Percentiles rank a stretch among this genome's conserved stretches.
phyloP scores from a whole-genome alignment of 2,888 invertebrate species.

The Neelides folsomi region DNA sequence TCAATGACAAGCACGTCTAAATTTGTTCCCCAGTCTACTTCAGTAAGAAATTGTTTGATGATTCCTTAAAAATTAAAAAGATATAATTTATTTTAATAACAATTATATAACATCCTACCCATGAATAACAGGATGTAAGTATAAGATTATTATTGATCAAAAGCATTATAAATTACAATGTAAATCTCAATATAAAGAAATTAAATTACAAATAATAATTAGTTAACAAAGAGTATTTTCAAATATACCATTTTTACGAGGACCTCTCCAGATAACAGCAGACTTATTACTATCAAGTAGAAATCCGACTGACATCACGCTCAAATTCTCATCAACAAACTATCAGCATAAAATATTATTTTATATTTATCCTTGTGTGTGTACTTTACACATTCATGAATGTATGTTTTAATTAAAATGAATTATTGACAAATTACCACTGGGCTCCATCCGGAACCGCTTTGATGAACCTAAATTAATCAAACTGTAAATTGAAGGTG shows the following conservation, averaged over 20 bases:
- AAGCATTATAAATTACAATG: no score
- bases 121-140: no score
- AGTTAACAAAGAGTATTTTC: neutral
- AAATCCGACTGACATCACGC: slow-evolving; percentile 94
- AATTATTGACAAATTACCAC: slow-evolving; percentile 72
- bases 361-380: neutral
- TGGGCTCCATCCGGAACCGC: slow-evolving; percentile 93
- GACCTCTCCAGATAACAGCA: slow-evolving; percentile 98
- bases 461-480: slow-evolving; percentile 61
- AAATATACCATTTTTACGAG: slow-evolving; percentile 80
- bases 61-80: slow-evolving; percentile 49
- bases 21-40: slow-evolving; percentile 81
- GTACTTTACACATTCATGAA: no score
- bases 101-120: no score
- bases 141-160: no score
- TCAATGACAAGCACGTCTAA: slow-evolving; percentile 81
- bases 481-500: slow-evolving; percentile 1
- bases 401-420: no score
- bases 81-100: no score
- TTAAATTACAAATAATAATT: no score
- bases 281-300: slow-evolving; percentile 72
- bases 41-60: slow-evolving; percentile 86
- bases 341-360: slow-evolving; percentile 39
- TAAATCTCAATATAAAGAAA: no score
- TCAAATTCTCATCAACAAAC: slow-evolving; percentile 86